phyloP scores from a whole-genome alignment of 1,140 invertebrate species.

The Ladona fulva region DNA sequence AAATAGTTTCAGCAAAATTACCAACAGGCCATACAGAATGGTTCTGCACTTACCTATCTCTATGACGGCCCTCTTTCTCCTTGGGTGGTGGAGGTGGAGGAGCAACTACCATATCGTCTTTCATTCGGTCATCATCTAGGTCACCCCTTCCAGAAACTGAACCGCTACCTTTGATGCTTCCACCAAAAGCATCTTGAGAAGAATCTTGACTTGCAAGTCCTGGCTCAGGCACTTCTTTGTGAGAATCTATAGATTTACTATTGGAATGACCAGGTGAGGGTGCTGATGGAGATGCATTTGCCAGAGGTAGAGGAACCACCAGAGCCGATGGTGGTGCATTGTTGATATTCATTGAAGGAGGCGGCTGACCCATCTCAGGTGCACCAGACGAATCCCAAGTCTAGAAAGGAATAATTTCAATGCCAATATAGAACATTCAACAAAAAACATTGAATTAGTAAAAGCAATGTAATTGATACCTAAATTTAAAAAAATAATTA shows the following conservation, averaged over 20 bases:
- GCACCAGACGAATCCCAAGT: background rate
- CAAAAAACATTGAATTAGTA: too few relatives aligned
- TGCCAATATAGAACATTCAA: too few relatives aligned
- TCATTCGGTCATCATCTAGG: background rate
- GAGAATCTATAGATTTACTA: background rate
- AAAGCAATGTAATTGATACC: too few relatives aligned
- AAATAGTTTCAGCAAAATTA: too few relatives aligned
- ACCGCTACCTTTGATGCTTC: background rate
- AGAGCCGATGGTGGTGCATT: background rate
- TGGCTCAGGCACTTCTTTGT: background rate
- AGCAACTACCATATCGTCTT: background rate
- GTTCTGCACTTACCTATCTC: background rate
- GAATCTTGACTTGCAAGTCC: background rate
- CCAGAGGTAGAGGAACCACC: background rate
- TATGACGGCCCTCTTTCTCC: background rate
- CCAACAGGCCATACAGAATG: background rate
- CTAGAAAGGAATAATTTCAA: background rate
- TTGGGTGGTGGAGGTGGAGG: background rate
- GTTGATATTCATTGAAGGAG: background rate
- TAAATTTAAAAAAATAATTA: too few relatives aligned
- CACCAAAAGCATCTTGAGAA: background rate
- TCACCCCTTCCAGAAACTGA: background rate
- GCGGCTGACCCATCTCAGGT: background rate
- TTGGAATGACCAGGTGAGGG: background rate
- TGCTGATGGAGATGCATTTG: background rate